Percentiles rank a stretch among this genome's conserved stretches.
phyloP scores from a whole-genome alignment of 30 jellyfish, hydroid and myxozoan genomes.

The Turritopsis rubra region DNA sequence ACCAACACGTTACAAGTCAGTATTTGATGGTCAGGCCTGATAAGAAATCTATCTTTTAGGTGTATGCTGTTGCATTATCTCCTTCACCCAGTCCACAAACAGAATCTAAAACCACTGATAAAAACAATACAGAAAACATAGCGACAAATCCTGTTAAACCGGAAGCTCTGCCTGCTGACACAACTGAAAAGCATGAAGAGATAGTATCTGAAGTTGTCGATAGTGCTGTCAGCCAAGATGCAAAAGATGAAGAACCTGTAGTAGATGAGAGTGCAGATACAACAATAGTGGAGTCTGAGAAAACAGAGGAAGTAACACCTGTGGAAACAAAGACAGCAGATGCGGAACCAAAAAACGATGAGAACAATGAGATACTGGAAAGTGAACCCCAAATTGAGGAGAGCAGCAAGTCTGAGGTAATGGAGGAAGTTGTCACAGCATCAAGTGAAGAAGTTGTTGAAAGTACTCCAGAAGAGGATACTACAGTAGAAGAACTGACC shows the following conservation, averaged over 20 bases:
- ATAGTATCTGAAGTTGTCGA: neutral
- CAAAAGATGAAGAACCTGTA: neutral
- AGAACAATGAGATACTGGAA: neutral
- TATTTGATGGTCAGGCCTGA: too few species aligned
- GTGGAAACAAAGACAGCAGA: neutral
- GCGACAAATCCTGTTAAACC: neutral
- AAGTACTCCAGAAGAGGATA: neutral
- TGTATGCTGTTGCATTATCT: neutral
- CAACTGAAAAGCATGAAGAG: neutral
- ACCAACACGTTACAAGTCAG: too few species aligned
- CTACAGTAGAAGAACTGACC: neutral
- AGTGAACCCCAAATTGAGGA: neutral
- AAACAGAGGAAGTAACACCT: neutral
- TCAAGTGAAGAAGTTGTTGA: neutral
- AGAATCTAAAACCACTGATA: neutral
- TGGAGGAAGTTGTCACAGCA: neutral
- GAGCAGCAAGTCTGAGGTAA: neutral
- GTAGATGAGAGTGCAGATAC: neutral
- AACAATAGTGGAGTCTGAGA: neutral
- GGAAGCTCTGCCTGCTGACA: neutral
- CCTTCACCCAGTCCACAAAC: neutral
- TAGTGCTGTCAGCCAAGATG: neutral
- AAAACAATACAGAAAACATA: neutral
- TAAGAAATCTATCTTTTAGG: too few species aligned
- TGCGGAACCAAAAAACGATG: neutral